Conservation (phyloP, 2,888 invertebrate species). For the Eumacrocentrus americanus region DNA sequence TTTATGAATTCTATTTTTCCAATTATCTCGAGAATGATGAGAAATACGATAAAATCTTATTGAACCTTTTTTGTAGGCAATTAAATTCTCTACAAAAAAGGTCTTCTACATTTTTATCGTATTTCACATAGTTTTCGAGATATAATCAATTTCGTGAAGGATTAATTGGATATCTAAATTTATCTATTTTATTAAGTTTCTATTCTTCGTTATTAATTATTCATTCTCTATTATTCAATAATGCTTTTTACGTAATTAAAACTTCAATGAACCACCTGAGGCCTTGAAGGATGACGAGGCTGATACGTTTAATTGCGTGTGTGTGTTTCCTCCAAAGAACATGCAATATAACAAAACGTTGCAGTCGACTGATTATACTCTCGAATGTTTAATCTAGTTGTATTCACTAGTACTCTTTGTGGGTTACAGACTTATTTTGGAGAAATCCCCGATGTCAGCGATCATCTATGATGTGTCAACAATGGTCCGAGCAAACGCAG, state of each 20-base stretch:
- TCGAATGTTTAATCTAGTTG: too few species aligned
- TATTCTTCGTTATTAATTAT: too few species aligned
- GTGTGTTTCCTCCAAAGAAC: not conserved
- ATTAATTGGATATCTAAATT: too few species aligned
- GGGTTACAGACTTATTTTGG: constrained; percentile 65
- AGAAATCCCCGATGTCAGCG: constrained; percentile 69
- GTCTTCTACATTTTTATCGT: too few species aligned
- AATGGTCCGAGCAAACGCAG: constrained; percentile 72
- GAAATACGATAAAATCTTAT: too few species aligned
- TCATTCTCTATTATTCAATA: not conserved
- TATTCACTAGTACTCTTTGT: too few species aligned
- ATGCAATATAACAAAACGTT: not conserved
- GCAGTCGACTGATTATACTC: not conserved
- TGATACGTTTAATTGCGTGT: constrained; percentile 10
- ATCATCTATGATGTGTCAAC: constrained; percentile 74
- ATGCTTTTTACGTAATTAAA: not conserved
- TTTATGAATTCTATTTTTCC: too few species aligned
- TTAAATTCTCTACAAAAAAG: too few species aligned
- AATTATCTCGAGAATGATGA: too few species aligned
- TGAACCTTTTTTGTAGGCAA: too few species aligned
- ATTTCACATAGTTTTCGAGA: too few species aligned
- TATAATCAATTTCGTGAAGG: too few species aligned
- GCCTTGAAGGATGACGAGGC: constrained; percentile 19
- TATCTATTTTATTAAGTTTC: not conserved
- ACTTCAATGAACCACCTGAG: not conserved